Percentiles rank a stretch among this genome's conserved stretches.
Conservation (phyloP, 2,888 invertebrate species). For the Cheilosia vernalis region DNA sequence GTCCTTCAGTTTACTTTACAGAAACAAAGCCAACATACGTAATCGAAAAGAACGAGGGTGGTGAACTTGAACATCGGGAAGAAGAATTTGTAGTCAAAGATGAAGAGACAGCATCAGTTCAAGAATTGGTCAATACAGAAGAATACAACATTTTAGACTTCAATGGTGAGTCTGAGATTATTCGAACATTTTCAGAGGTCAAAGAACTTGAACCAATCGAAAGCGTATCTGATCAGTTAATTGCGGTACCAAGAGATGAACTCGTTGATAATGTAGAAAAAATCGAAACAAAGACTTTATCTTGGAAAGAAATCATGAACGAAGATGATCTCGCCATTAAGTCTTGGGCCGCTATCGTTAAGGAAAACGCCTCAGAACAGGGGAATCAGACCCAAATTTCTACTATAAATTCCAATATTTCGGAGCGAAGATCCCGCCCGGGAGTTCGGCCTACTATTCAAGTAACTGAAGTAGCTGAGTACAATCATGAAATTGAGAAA, state of each 20-base stretch:
- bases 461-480: conserved; percentile 75
- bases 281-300: conserved; percentile 54
- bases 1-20: conserved; percentile 53
- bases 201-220: neutral
- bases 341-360: conserved; percentile 78
- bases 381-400: conserved; percentile 22
- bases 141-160: neutral
- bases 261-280: conserved; percentile 1
- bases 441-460: conserved; percentile 78
- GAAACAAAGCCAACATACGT: neutral
- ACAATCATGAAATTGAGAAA: conserved; percentile 27
- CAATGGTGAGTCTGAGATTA: neutral
- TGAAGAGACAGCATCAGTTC: neutral
- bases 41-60: neutral
- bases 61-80: neutral
- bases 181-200: neutral
- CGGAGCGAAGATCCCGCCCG: conserved; percentile 77
- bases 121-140: neutral
- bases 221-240: neutral
- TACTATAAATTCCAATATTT: conserved; percentile 9
- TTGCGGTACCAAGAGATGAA: neutral
- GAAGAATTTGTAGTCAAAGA: neutral
- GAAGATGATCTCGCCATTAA: conserved; percentile 77
- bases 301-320: conserved; percentile 80
- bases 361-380: conserved; percentile 70